These are phyloP conservation scores for Andrena minutula DNA, from an alignment of 2,888 invertebrate species.

Conservation along the genomic window DNA sequence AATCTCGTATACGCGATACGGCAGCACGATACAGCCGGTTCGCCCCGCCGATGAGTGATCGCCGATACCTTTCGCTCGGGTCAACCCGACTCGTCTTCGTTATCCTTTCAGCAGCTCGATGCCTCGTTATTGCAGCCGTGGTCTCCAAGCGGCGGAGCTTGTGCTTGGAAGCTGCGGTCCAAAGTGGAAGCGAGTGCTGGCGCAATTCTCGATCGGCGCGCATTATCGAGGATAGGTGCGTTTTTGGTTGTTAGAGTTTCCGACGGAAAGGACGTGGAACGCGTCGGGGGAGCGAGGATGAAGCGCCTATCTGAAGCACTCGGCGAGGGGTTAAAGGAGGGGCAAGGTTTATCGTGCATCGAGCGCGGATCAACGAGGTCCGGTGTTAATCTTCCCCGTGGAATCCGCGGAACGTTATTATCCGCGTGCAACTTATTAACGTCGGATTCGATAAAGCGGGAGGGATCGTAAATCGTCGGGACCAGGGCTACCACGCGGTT, in stretches of 20 bases:
- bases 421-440: conserved; percentile 54
- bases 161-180: background rate
- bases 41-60: conserved; percentile 50
- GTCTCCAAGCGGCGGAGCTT: background rate
- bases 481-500: conserved; percentile 64
- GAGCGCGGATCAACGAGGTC: conserved; percentile 10
- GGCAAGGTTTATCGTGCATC: conserved; percentile 13
- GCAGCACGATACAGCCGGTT: conserved; percentile 50
- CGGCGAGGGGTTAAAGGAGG: conserved; percentile 1
- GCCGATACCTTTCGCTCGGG: conserved; percentile 51
- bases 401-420: conserved; percentile 56
- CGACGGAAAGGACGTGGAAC: background rate
- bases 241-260: too few species aligned
- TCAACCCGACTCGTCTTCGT: conserved; percentile 45
- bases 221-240: too few species aligned
- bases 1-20: conserved; percentile 67
- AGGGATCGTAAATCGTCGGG: conserved; percentile 43
- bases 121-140: conserved; percentile 7
- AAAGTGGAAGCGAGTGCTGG: background rate
- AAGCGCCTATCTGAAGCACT: background rate
- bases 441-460: conserved; percentile 51
- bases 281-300: background rate
- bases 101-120: background rate
- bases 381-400: conserved; percentile 23
- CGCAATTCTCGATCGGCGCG: too few species aligned